phyloP scores from a whole-genome alignment of 2,888 invertebrate species.

The Colletes collaris region DNA sequence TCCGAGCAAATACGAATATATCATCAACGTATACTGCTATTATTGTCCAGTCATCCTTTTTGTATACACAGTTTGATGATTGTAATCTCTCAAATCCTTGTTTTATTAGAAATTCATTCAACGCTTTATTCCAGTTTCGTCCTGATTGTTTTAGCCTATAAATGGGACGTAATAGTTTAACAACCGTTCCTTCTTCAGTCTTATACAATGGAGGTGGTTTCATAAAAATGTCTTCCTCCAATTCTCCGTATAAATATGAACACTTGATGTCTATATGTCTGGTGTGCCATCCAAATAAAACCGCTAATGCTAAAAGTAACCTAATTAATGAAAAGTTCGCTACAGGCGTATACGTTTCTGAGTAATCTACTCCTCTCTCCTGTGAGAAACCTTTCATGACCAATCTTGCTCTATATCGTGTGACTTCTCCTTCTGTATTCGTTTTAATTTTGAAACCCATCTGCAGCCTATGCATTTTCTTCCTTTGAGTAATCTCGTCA shows the following conservation, averaged over 20 bases:
- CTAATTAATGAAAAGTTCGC: too few relatives aligned
- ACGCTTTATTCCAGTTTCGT: slow-evolving; percentile 20
- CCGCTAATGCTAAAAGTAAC: too few relatives aligned
- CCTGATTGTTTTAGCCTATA: slow-evolving; percentile 26
- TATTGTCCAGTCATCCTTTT: too few relatives aligned
- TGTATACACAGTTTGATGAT: too few relatives aligned
- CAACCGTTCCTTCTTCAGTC: neutral
- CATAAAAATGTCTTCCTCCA: slow-evolving; percentile 35
- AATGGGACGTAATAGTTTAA: slow-evolving; percentile 20
- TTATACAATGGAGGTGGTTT: slow-evolving; percentile 15
- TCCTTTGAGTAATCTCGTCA: too few relatives aligned
- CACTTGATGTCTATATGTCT: too few relatives aligned
- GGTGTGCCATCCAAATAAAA: too few relatives aligned
- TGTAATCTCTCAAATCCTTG: slow-evolving; percentile 14
- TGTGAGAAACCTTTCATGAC: slow-evolving; percentile 23
- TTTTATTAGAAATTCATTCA: slow-evolving; percentile 1
- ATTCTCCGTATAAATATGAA: slow-evolving; percentile 35
- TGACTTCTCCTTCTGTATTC: neutral
- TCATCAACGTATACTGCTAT: slow-evolving; percentile 24
- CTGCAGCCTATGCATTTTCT: slow-evolving; percentile 6
- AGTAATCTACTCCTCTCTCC: slow-evolving; percentile 30
- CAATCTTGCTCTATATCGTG: slow-evolving; percentile 26
- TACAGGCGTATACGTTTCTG: slow-evolving; percentile 28
- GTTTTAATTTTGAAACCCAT: slow-evolving; percentile 34
- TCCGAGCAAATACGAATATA: slow-evolving; percentile 23